These are phyloP conservation scores for Antheraea yamamai DNA, from an alignment of 2,888 invertebrate genomes.

Conservation along the genomic window DNA sequence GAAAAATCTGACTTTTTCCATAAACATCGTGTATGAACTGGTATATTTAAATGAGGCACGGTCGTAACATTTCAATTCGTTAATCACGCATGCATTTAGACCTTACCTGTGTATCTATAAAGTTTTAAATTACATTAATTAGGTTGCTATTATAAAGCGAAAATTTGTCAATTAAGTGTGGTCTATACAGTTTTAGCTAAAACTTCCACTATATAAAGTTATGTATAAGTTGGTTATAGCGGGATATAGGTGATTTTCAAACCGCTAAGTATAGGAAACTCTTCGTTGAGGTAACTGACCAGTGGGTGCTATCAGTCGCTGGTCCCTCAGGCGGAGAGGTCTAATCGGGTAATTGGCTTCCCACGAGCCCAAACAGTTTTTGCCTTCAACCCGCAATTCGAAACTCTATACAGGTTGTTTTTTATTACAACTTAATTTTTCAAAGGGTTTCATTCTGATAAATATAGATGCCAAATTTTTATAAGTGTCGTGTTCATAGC, in stretches of 20 bases:
- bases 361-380: constrained; percentile 58
- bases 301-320: constrained; percentile 15
- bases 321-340: constrained; percentile 21
- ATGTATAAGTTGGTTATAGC: neutral
- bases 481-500: too few relatives aligned
- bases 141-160: too few relatives aligned
- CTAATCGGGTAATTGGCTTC: constrained; percentile 64
- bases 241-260: neutral
- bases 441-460: too few relatives aligned
- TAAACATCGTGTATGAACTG: too few relatives aligned
- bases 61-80: too few relatives aligned
- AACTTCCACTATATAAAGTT: neutral
- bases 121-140: too few relatives aligned
- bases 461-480: too few relatives aligned
- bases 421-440: constrained; percentile 5
- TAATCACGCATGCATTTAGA: too few relatives aligned
- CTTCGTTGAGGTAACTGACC: constrained; percentile 15
- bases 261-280: constrained; percentile 12
- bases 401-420: constrained; percentile 16
- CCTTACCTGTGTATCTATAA: too few relatives aligned
- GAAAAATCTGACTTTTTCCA: too few relatives aligned
- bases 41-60: too few relatives aligned
- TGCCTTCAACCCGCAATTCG: constrained; percentile 28
- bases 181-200: neutral
- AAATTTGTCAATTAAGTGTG: too few relatives aligned